A percentile compares a stretch with the other conserved stretches of the same genome.
Evolutionary conservation across 2,888 invertebrate species (phyloP).

Genomic region (Leucania comma): DNA sequence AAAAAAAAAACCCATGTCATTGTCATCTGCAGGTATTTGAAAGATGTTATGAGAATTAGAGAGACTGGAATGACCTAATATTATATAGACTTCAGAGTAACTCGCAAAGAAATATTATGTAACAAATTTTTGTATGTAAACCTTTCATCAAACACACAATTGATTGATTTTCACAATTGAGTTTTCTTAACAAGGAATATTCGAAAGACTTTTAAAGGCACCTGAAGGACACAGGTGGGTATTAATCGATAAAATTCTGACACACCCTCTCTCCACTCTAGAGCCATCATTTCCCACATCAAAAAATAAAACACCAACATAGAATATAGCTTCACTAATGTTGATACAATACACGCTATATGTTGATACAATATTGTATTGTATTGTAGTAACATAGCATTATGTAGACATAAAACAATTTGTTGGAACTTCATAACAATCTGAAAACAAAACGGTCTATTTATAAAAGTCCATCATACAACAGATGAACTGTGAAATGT

Average conservation of each 20-base stretch:
- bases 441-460: conserved; percentile 23
- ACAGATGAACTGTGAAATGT: conserved; percentile 18
- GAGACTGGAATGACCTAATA: background rate
- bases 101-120: background rate
- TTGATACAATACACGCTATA: background rate
- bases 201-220: too few relatives aligned
- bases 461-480: conserved; percentile 15
- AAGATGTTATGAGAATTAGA: background rate
- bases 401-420: conserved; percentile 9
- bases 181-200: too few relatives aligned
- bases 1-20: conserved; percentile 1
- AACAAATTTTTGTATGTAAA: background rate
- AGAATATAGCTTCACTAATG: background rate
- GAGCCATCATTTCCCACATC: too few relatives aligned
- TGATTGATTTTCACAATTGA: too few relatives aligned
- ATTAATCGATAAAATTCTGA: too few relatives aligned
- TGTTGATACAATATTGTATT: background rate
- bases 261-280: too few relatives aligned
- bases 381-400: background rate
- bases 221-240: too few relatives aligned
- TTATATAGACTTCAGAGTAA: background rate
- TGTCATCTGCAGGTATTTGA: conserved; percentile 8
- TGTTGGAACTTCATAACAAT: conserved; percentile 13
- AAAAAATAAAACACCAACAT: background rate
- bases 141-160: too few relatives aligned